phyloP scores from a whole-genome alignment of 92 coral and sea anemone species.

The Galaxea fascicularis region DNA sequence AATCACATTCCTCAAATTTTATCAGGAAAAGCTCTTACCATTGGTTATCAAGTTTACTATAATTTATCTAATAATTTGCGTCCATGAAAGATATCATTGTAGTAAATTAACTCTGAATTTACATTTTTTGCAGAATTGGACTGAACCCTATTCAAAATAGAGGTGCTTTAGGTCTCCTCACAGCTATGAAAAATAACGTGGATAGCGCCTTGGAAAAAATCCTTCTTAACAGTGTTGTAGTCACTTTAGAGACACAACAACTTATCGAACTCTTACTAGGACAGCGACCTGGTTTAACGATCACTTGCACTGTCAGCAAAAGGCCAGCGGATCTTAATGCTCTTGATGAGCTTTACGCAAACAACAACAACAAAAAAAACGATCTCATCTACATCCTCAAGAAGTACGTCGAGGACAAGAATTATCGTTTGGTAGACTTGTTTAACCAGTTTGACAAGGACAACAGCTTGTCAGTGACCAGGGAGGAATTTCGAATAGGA shows the following conservation, averaged over 20 bases:
- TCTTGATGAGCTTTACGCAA: conserved; percentile 53
- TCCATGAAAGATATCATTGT: too few species aligned
- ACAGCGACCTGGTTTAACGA: conserved; percentile 67
- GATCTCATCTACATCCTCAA: conserved; percentile 75
- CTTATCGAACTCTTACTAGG: conserved; percentile 70
- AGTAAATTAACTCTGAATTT: not conserved
- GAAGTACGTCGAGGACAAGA: conserved; percentile 84
- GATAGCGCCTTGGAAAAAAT: conserved; percentile 81
- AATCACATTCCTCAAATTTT: too few species aligned
- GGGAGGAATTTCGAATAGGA: conserved; percentile 84
- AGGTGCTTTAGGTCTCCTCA: conserved; percentile 79
- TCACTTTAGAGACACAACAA: conserved; percentile 78
- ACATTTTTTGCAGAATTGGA: conserved; percentile 67
- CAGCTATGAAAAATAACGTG: conserved; percentile 80
- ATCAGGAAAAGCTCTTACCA: too few species aligned
- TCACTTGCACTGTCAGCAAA: conserved; percentile 77
- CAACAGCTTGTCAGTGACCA: conserved; percentile 84
- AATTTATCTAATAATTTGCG: too few species aligned
- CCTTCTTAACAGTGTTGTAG: conserved; percentile 80
- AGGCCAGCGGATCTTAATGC: conserved; percentile 56
- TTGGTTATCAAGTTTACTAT: too few species aligned
- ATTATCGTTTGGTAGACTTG: conserved; percentile 85
- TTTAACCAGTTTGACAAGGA: conserved; percentile 99
- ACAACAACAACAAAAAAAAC: conserved; percentile 40
- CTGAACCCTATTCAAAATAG: conserved; percentile 79